These are phyloP conservation scores for Philereme transversata DNA, from an alignment of 2,888 invertebrate genomes.

Conservation along the genomic window DNA sequence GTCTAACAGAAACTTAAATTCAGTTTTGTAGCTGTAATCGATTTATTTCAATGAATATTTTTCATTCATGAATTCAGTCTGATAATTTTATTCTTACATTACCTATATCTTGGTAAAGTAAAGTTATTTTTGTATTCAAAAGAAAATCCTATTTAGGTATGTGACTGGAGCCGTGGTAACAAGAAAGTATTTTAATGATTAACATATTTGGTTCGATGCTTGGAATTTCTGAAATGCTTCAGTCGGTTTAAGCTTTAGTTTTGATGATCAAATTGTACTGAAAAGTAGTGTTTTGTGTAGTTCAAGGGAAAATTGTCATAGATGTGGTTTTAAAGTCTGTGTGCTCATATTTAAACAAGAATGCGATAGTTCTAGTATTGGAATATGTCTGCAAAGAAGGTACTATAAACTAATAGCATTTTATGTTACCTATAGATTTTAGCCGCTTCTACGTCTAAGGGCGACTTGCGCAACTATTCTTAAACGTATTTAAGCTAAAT, in stretches of 20 bases:
- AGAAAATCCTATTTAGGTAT: conserved; percentile 3
- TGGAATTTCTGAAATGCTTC: conserved; percentile 3
- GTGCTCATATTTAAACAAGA: neutral
- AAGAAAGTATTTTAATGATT: conserved; percentile 19
- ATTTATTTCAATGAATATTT: no score
- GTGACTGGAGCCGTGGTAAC: conserved; percentile 6
- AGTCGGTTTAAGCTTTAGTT: conserved; percentile 6
- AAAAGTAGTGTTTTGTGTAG: conserved; percentile 8
- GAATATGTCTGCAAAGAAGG: neutral
- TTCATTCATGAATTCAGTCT: neutral
- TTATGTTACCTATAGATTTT: no score
- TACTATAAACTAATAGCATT: no score
- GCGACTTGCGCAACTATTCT: no score
- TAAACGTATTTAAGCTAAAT: no score
- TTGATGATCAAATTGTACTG: neutral
- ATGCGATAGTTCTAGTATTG: neutral
- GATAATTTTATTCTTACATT: neutral
- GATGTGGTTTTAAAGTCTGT: no score
- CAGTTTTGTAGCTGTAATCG: no score
- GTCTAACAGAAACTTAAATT: no score
- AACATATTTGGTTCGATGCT: conserved; percentile 17
- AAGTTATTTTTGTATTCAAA: conserved; percentile 3
- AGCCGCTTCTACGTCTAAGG: no score
- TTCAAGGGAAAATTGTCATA: no score
- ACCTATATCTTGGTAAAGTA: no score